Evolutionary conservation across 2,113 vertebrate genomes (phyloP).

Genomic region (Rattus rattus): DNA sequence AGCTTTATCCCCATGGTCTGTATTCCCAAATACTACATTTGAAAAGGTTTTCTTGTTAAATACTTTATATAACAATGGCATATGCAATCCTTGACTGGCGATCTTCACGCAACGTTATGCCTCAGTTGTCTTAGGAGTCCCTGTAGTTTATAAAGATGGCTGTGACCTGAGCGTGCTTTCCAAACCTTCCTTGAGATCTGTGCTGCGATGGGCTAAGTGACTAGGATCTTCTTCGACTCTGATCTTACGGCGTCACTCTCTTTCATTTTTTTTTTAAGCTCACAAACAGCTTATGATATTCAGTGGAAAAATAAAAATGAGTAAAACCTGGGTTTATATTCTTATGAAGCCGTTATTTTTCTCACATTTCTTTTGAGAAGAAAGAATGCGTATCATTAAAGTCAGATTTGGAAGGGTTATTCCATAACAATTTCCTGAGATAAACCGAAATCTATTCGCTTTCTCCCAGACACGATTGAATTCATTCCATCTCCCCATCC

Average conservation of each 20-base stretch:
- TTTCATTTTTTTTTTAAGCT: constrained; percentile 7
- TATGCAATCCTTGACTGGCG: not conserved
- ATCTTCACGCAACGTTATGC: not conserved
- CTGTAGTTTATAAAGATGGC: not conserved
- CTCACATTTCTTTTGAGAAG: constrained; percentile 59
- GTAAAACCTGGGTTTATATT: not conserved
- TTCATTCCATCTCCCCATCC: not conserved
- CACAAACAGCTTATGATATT: constrained; percentile 9
- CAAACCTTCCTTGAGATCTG: not conserved
- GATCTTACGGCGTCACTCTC: not conserved
- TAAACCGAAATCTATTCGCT: constrained; percentile 54
- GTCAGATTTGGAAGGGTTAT: constrained; percentile 11
- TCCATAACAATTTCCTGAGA: constrained; percentile 52
- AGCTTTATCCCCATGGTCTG: not conserved
- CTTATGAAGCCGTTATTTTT: constrained; percentile 3
- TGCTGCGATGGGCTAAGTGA: not conserved
- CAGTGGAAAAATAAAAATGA: constrained; percentile 22
- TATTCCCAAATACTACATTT: not conserved
- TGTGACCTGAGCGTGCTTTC: not conserved
- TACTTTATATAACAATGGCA: not conserved
- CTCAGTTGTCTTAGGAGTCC: not conserved
- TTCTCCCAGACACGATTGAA: constrained; percentile 27
- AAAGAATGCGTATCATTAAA: constrained; percentile 39
- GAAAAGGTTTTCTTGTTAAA: constrained; percentile 4
- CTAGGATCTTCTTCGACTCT: not conserved